Evolutionary conservation across 2,888 invertebrate genomes (phyloP).

Genomic region (Augiades crinisus): DNA sequence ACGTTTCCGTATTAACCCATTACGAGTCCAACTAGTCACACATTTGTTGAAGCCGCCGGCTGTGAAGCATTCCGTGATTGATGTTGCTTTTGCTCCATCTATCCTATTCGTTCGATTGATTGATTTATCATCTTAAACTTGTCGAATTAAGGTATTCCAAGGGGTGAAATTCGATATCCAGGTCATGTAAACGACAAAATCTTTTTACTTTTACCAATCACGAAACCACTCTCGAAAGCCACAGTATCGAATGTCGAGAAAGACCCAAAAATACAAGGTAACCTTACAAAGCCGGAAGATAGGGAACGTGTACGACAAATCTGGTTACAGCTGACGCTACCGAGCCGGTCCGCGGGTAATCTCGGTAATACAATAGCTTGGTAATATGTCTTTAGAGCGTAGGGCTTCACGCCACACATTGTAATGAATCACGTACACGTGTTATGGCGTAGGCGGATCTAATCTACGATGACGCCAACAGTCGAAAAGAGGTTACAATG

Average conservation of each 20-base stretch:
- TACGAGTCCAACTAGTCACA: slow-evolving; percentile 1
- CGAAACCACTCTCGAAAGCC: neutral
- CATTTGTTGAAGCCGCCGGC: slow-evolving; percentile 5
- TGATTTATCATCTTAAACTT: neutral
- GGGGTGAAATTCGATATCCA: no score
- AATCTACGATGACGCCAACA: neutral
- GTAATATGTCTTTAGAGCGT: slow-evolving; percentile 23
- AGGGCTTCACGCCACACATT: slow-evolving; percentile 29
- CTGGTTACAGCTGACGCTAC: slow-evolving; percentile 44
- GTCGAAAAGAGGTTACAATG: neutral
- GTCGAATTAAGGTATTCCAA: neutral
- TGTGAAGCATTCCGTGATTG: neutral
- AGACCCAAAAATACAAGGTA: slow-evolving; percentile 23
- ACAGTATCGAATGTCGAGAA: slow-evolving; percentile 15
- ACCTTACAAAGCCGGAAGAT: slow-evolving; percentile 46
- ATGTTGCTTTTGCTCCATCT: neutral
- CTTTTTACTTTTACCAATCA: neutral
- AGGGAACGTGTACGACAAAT: slow-evolving; percentile 43
- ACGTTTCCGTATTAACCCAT: slow-evolving; percentile 19
- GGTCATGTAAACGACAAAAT: no score
- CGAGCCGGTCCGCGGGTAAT: slow-evolving; percentile 34
- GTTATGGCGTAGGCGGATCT: slow-evolving; percentile 18
- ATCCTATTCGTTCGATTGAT: neutral
- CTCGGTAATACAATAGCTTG: slow-evolving; percentile 42
- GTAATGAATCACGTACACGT: slow-evolving; percentile 24